phyloP scores from a whole-genome alignment of 2,888 invertebrate species.

The Zootermopsis nevadensis region DNA sequence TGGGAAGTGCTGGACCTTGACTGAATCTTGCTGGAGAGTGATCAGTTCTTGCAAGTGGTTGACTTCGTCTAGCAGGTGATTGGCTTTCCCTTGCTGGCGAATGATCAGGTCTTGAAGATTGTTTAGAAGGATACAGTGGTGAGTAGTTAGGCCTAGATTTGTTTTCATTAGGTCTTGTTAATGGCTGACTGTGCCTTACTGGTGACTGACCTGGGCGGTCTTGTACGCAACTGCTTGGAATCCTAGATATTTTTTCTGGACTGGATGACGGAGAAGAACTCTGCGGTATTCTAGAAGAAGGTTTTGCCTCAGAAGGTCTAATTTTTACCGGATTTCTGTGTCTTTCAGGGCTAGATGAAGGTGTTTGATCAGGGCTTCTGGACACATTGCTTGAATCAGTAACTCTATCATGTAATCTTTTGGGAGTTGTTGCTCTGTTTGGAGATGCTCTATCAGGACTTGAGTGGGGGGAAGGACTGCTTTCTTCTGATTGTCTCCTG shows the following conservation, averaged over 20 bases:
- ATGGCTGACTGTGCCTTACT: not conserved
- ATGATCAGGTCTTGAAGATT: not conserved
- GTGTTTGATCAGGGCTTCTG: not conserved
- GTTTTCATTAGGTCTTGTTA: not conserved
- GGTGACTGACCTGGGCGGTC: constrained; percentile 10
- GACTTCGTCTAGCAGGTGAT: constrained; percentile 11
- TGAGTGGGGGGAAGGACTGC: constrained; percentile 7
- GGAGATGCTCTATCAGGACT: constrained; percentile 43
- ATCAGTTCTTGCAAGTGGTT: not conserved
- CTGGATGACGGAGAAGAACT: not conserved
- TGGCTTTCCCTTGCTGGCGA: constrained; percentile 10
- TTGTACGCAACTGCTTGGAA: not conserved
- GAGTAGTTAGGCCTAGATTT: not conserved
- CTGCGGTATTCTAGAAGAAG: not conserved
- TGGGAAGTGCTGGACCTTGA: not conserved
- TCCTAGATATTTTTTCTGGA: not conserved
- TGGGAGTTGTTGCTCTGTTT: constrained; percentile 33
- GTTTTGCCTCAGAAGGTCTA: not conserved
- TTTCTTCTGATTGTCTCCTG: not conserved
- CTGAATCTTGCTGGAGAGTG: not conserved
- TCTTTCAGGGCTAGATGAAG: constrained; percentile 49
- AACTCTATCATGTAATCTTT: constrained; percentile 20
- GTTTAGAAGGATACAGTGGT: not conserved
- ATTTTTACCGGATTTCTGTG: constrained; percentile 17
- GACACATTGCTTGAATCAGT: too few relatives aligned